These are phyloP conservation scores for Chelidonichthys spinosus DNA, from an alignment of 2,797 vertebrate genomes.

Conservation along the genomic window DNA sequence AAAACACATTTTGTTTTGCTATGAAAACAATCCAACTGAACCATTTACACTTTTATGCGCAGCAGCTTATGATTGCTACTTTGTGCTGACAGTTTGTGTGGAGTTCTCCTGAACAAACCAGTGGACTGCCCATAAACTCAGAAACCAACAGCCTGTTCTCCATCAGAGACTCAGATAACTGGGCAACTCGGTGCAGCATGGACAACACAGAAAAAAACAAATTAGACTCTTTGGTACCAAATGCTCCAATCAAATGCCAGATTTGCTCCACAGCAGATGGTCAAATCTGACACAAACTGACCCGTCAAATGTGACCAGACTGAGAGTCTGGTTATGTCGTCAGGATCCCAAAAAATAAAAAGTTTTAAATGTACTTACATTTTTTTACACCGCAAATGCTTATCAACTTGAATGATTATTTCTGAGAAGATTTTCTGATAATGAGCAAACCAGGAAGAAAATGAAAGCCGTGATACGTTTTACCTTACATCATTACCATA, in stretches of 20 bases:
- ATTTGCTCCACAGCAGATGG: constrained; percentile 40
- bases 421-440: not conserved
- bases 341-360: not conserved
- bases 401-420: not conserved
- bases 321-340: not conserved
- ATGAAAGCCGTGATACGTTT: not conserved
- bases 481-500: not conserved
- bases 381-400: not conserved
- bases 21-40: too few relatives aligned
- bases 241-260: constrained; percentile 11
- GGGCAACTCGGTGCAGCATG: not conserved
- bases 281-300: constrained; percentile 6
- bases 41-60: too few relatives aligned
- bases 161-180: constrained; percentile 9
- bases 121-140: not conserved
- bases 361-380: not conserved
- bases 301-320: not conserved
- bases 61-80: too few relatives aligned
- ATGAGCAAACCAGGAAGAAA: not conserved
- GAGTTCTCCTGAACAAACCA: not conserved
- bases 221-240: constrained; percentile 19
- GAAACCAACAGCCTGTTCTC: not conserved
- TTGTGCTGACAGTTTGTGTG: too few relatives aligned
- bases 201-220: not conserved
- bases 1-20: too few relatives aligned